Percentiles rank a stretch among this genome's conserved stretches.
Evolutionary conservation across 2,113 vertebrate species (phyloP).

Genomic region (Peromyscus californicus): DNA sequence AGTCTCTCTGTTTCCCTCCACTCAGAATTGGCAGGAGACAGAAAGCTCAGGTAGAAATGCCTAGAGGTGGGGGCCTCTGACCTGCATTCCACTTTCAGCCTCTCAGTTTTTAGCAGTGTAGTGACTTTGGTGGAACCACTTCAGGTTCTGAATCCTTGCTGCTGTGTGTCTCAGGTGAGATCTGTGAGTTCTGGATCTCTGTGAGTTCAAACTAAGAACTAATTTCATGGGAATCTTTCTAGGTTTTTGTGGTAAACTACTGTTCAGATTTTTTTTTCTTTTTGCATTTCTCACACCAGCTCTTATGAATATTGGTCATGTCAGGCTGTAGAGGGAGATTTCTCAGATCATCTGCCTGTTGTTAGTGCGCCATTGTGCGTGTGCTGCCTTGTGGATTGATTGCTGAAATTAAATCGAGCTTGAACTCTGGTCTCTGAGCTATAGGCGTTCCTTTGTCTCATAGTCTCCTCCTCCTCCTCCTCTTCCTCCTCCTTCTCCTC

Average conservation of each 20-base stretch:
- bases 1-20: neutral
- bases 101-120: neutral
- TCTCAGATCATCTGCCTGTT: neutral
- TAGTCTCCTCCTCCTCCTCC: neutral
- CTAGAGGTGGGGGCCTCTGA: neutral
- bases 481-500: neutral
- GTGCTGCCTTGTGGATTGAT: slow-evolving; percentile 27
- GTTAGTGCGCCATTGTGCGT: no score
- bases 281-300: neutral
- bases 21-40: neutral
- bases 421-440: slow-evolving; percentile 29
- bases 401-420: slow-evolving; percentile 21
- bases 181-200: no score
- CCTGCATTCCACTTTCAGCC: neutral
- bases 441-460: neutral
- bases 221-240: neutral
- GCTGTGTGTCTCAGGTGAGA: neutral
- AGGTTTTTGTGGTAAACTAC: neutral
- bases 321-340: neutral
- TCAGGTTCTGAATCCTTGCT: neutral
- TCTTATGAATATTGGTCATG: slow-evolving; percentile 47
- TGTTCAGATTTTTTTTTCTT: slow-evolving; percentile 29
- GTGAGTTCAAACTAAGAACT: neutral
- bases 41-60: neutral
- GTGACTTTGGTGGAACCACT: neutral